Percentiles rank a stretch among this genome's conserved stretches.
These are phyloP conservation scores for Smittia sp. DNA, from an alignment of 2,888 invertebrate genomes.

Conservation along the genomic window DNA sequence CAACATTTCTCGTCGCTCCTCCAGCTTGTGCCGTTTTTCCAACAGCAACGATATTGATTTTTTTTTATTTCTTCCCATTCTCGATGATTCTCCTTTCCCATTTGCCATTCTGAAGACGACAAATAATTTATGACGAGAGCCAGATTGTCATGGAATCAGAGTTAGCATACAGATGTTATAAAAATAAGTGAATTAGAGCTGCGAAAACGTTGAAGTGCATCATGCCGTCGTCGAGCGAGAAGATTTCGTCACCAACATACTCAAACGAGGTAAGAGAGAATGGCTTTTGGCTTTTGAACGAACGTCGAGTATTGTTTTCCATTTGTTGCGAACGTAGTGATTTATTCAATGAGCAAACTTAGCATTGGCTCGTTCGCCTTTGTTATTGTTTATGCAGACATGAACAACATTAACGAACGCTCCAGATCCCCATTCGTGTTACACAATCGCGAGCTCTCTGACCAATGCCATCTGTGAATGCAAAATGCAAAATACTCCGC, in stretches of 20 bases:
- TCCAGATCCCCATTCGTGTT: constrained; percentile 11
- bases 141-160: background rate
- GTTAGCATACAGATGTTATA: background rate
- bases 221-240: constrained; percentile 40
- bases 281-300: background rate
- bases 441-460: constrained; percentile 3
- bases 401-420: background rate
- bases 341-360: constrained; percentile 20
- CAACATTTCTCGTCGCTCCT: background rate
- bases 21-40: background rate
- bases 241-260: constrained; percentile 39
- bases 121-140: background rate
- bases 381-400: background rate
- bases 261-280: constrained; percentile 35
- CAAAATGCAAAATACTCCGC: background rate
- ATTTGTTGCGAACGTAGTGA: background rate
- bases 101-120: constrained; percentile 9
- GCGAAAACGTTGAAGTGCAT: constrained; percentile 15
- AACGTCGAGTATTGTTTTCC: background rate
- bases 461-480: constrained; percentile 22
- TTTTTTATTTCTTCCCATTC: background rate
- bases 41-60: background rate
- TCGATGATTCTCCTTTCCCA: background rate
- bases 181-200: background rate
- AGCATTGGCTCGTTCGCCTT: constrained; percentile 8